phyloP scores from a whole-genome alignment of 37 sponge, comb jelly and placozoan genomes.

The Corticium candelabrum region DNA sequence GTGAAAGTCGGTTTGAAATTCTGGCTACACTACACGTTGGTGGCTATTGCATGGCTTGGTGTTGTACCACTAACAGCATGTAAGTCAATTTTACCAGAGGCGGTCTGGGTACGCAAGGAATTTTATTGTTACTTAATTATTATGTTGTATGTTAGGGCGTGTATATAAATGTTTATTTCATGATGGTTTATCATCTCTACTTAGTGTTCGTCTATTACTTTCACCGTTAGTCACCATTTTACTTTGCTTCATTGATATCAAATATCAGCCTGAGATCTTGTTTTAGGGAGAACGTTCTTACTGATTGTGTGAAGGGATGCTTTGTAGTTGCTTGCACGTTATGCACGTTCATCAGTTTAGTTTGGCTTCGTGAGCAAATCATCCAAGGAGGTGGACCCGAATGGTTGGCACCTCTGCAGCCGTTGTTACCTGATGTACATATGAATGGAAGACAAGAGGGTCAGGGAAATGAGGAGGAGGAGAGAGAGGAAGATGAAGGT shows the following conservation, averaged over 20 bases:
- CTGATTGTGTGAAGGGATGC: constrained; percentile 63
- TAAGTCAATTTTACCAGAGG: not conserved
- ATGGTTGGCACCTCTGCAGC: constrained; percentile 35
- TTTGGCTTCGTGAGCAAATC: constrained; percentile 90
- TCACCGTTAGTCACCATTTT: too few relatives aligned
- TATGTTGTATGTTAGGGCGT: not conserved
- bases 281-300: constrained; percentile 49
- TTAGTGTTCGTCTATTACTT: not conserved
- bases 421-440: constrained; percentile 7
- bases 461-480: constrained; percentile 7
- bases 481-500: constrained; percentile 9
- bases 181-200: not conserved
- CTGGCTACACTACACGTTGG: constrained; percentile 75
- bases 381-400: constrained; percentile 52
- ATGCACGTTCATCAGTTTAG: constrained; percentile 62
- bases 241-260: too few relatives aligned
- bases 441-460: constrained; percentile 15
- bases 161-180: not conserved
- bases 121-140: not conserved
- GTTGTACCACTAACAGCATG: constrained; percentile 47
- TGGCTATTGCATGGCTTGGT: constrained; percentile 77
- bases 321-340: constrained; percentile 63
- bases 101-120: too few relatives aligned
- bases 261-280: too few relatives aligned
- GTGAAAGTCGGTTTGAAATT: constrained; percentile 22